phyloP scores from a whole-genome alignment of 2,113 vertebrate species.

The Atrichornis clamosus region DNA sequence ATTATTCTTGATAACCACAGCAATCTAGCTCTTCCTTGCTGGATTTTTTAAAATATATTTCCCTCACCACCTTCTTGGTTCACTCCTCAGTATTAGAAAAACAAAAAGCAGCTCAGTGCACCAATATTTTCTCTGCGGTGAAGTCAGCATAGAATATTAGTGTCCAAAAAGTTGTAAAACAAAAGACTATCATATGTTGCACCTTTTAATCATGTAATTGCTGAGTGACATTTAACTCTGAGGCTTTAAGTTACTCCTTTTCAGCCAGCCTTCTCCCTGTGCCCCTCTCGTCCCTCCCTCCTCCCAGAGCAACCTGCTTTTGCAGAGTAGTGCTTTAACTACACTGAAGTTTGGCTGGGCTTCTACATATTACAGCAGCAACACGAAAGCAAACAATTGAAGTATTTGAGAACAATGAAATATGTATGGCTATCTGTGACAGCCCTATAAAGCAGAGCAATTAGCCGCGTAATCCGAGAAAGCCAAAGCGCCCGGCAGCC shows the following conservation, averaged over 20 bases:
- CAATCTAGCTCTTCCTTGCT: background rate
- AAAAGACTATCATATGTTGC: conserved; percentile 52
- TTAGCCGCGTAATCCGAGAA: conserved; percentile 98
- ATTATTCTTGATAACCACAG: background rate
- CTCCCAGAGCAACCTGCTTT: conserved; percentile 25
- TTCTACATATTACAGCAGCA: conserved; percentile 91
- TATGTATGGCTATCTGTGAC: conserved; percentile 99
- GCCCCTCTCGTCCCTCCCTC: conserved; percentile 10
- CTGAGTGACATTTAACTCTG: conserved; percentile 64
- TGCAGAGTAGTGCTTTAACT: conserved; percentile 79
- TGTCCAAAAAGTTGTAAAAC: conserved; percentile 57
- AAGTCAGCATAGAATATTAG: conserved; percentile 46
- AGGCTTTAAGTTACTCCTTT: conserved; percentile 68
- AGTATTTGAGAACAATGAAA: conserved; percentile 99
- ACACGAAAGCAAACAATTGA: conserved; percentile 93
- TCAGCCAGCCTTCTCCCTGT: conserved; percentile 39
- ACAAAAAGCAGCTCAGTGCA: background rate
- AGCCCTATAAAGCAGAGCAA: conserved; percentile 98
- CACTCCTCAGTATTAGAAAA: background rate
- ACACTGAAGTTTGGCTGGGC: conserved; percentile 93
- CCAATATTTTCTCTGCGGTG: background rate
- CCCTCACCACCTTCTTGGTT: background rate
- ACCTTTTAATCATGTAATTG: conserved; percentile 80
- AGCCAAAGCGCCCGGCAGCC: conserved; percentile 80
- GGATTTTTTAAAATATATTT: background rate